These are phyloP conservation scores for Oplegnathus fasciatus DNA, from an alignment of 2,113 vertebrate genomes.

Conservation along the genomic window DNA sequence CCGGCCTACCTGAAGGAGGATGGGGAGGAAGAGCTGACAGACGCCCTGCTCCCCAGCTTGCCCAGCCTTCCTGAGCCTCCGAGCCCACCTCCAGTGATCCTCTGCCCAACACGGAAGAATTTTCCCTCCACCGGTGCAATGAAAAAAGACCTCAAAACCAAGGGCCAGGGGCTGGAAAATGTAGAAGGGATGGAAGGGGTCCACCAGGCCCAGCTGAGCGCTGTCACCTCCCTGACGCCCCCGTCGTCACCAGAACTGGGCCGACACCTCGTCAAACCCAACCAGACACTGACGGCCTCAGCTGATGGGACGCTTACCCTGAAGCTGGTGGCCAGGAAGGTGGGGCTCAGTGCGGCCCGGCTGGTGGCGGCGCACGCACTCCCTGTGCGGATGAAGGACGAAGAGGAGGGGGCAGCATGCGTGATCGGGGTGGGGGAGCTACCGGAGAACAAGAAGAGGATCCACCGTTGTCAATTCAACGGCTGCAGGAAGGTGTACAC, in stretches of 20 bases:
- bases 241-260: constrained; percentile 98
- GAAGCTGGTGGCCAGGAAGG: constrained; percentile 96
- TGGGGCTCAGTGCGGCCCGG: constrained; percentile 90
- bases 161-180: constrained; percentile 58
- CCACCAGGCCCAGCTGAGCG: constrained; percentile 96
- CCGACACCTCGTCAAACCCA: constrained; percentile 94
- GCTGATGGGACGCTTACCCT: constrained; percentile 93
- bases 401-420: constrained; percentile 87
- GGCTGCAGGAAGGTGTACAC: constrained; percentile 99
- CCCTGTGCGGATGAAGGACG: constrained; percentile 84
- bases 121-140: constrained; percentile 85
- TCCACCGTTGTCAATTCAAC: constrained; percentile 98
- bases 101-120: constrained; percentile 84
- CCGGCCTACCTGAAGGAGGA: constrained; percentile 89
- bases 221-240: constrained; percentile 97
- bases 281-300: constrained; percentile 91
- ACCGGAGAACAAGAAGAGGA: constrained; percentile 98
- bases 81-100: constrained; percentile 82
- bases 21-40: constrained; percentile 89
- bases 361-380: constrained; percentile 87
- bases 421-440: constrained; percentile 84
- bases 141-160: constrained; percentile 80
- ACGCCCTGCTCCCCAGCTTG: constrained; percentile 87
- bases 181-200: constrained; percentile 79
- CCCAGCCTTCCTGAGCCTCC: constrained; percentile 87